phyloP scores from a whole-genome alignment of 2,113 vertebrate species.

The Eptesicus fuscus region DNA sequence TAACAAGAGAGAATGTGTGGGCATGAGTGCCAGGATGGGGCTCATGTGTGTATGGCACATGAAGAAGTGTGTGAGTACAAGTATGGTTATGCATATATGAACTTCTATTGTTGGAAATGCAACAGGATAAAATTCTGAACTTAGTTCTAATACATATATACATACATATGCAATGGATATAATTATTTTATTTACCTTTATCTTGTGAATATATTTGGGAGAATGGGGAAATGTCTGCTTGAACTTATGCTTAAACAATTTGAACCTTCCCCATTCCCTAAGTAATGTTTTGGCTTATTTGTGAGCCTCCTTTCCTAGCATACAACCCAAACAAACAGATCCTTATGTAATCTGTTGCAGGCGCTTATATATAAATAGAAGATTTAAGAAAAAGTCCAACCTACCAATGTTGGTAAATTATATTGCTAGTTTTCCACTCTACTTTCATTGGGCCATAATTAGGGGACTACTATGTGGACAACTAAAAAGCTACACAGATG shows the following conservation, averaged over 20 bases:
- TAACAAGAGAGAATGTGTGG: not conserved
- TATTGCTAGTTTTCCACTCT: not conserved
- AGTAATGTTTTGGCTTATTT: not conserved
- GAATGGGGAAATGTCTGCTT: not conserved
- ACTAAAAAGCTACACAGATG: not conserved
- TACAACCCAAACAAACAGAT: conserved; percentile 17
- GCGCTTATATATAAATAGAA: not conserved
- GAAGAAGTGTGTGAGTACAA: not conserved
- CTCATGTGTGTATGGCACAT: not conserved
- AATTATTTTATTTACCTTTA: not conserved
- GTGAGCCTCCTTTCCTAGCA: not conserved
- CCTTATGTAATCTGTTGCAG: not conserved
- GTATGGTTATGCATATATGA: not conserved
- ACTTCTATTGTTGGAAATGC: not conserved
- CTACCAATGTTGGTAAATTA: not conserved
- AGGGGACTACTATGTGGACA: not conserved
- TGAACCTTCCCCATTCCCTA: not conserved
- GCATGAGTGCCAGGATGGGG: not conserved
- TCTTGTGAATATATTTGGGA: not conserved
- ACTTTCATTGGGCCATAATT: not conserved
- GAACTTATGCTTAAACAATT: not conserved
- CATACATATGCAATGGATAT: not conserved
- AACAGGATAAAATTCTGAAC: not conserved
- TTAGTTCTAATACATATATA: not conserved
- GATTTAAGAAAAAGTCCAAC: not conserved